Base-by-base conservation (phyloP, 2,888 invertebrate genomes). In the Allygus modestus region DNA sequence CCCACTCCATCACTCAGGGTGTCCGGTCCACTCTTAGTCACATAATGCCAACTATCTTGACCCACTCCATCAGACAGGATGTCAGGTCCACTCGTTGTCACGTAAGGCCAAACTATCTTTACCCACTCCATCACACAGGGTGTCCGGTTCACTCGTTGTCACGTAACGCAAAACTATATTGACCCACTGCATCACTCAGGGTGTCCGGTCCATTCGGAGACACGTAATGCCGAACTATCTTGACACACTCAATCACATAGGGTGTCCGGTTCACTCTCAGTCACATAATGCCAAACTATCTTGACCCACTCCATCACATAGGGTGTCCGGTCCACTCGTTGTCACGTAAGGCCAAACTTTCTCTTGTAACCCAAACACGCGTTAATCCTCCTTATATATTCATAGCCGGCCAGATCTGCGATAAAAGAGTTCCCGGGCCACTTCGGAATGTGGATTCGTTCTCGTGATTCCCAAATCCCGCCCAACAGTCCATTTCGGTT, bases 401-500 rank as follows among this genome's bases (percentile, higher is more conserved):
- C 79, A 79, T 79, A 58, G 79, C 58, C 58, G 58, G 51, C 23
- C 79, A 79, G 79, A 79, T 58, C 37, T 33, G 54, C 51, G 79
- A 79, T 79, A 58, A 79, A n/a, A n/a, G n/a, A 79, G 23, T 26
- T 31, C 46, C 58, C 77, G 4, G 28, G n/a, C n/a, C 43, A 71
- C 43, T 33, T 37, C 79, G 79, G 79, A 79, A 79, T 79, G 79
- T 79, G 33, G 79, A 79, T 79, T 33, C 58, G 58, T 79, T 58
- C 37, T 58, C 54, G 54, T 58, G 58, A 79, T 54, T 79, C 79
- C 58, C 31, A 79, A 79, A 79, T 79, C 79, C 79, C 58, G 33
- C 33, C 75, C 51, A 77, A 77, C 77, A 77, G 77, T 77, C 77
- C 77, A 77, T 77, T 77, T 77, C 77, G 77, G 73, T 43, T 43